These are phyloP conservation scores for Blennius ocellaris DNA, from an alignment of 2,113 vertebrate genomes.

Conservation along the genomic window DNA sequence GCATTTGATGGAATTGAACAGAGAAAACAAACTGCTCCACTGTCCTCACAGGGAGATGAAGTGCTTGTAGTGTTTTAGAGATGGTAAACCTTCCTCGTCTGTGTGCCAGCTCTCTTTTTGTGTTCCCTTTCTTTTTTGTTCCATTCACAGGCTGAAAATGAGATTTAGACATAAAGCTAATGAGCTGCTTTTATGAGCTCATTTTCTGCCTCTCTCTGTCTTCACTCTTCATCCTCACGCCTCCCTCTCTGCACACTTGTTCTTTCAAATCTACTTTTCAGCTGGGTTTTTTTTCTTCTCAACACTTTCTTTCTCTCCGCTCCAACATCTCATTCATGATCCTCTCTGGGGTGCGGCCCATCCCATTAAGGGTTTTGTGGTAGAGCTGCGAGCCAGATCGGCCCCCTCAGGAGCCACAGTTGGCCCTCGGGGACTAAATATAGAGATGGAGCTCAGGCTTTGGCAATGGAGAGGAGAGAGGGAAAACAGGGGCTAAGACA, in stretches of 20 bases:
- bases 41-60: background rate
- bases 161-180: conserved; percentile 56
- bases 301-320: background rate
- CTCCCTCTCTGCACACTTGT: conserved; percentile 1
- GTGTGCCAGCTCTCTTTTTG: conserved; percentile 21
- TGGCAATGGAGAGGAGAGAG: conserved; percentile 16
- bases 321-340: conserved; percentile 40
- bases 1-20: background rate
- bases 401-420: conserved; percentile 43
- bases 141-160: conserved; percentile 44
- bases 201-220: conserved; percentile 17
- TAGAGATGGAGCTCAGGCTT: conserved; percentile 29
- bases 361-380: conserved; percentile 58
- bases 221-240: background rate
- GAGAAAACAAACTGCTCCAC: background rate
- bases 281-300: conserved; percentile 9
- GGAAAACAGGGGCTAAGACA: conserved; percentile 3
- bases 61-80: background rate
- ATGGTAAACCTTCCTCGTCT: conserved; percentile 5
- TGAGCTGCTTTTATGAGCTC: conserved; percentile 39
- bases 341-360: conserved; percentile 57
- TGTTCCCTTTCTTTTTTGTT: conserved; percentile 21
- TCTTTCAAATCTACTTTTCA: conserved; percentile 42
- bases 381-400: conserved; percentile 50
- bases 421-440: conserved; percentile 61